phyloP scores from a whole-genome alignment of 2,113 vertebrate genomes.

The Dicerorhinus sumatrensis region DNA sequence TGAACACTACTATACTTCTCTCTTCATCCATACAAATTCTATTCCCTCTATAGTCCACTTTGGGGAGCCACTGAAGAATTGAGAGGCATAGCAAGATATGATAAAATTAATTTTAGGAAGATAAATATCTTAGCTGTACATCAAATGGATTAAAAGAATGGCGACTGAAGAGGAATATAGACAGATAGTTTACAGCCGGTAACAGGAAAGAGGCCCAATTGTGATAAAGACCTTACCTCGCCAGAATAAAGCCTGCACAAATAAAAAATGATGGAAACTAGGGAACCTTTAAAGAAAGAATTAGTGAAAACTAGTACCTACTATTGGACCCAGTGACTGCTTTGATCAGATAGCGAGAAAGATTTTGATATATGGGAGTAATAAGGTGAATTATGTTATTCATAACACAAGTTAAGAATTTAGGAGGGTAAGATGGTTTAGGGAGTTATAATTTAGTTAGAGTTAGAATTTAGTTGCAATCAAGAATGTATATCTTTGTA shows the following conservation, averaged over 20 bases:
- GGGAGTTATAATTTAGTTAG: background rate
- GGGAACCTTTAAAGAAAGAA: background rate
- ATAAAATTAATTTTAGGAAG: background rate
- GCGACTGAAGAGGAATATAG: background rate
- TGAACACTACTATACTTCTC: background rate
- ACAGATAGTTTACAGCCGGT: background rate
- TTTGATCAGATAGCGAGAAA: background rate
- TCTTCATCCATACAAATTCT: background rate
- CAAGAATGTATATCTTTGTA: background rate
- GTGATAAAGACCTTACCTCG: background rate
- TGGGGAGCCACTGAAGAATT: background rate
- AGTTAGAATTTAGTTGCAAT: background rate
- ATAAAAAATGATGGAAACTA: background rate
- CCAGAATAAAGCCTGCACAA: background rate
- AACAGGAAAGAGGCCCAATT: background rate
- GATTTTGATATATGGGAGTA: background rate
- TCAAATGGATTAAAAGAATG: background rate
- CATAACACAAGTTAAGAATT: background rate
- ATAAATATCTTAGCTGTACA: background rate
- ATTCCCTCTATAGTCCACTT: background rate
- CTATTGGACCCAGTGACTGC: background rate
- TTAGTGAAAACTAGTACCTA: background rate
- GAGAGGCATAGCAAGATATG: background rate
- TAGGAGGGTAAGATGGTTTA: background rate
- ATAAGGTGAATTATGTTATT: background rate